phyloP scores from a whole-genome alignment of 2,113 vertebrate genomes.

The Lagopus muta region DNA sequence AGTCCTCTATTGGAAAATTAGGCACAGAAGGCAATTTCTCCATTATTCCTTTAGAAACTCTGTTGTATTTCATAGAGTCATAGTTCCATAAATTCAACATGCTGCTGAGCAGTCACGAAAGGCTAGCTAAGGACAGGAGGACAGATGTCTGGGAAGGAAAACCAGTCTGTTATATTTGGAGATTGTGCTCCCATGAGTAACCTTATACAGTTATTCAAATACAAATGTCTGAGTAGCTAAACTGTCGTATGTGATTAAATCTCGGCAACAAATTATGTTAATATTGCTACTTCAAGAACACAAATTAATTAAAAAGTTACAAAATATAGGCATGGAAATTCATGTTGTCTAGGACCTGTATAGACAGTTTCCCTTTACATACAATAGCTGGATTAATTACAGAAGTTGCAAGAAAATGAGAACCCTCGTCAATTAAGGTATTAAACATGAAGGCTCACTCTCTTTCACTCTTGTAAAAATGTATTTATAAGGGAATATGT shows the following conservation, averaged over 20 bases:
- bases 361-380: conserved; percentile 25
- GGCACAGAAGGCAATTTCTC: conserved; percentile 12
- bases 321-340: conserved; percentile 21
- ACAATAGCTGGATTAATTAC: conserved; percentile 11
- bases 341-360: conserved; percentile 14
- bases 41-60: conserved; percentile 10
- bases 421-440: neutral
- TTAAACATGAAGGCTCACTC: neutral
- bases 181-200: conserved; percentile 16
- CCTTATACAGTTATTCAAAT: conserved; percentile 36
- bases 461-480: neutral
- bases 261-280: conserved; percentile 48
- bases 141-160: conserved; percentile 21
- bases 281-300: conserved; percentile 46
- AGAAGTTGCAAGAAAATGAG: neutral
- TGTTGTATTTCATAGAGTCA: neutral
- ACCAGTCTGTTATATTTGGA: neutral
- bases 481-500: neutral
- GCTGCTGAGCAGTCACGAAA: neutral
- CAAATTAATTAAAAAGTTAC: conserved; percentile 60
- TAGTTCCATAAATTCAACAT: conserved; percentile 3
- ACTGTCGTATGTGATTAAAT: conserved; percentile 6
- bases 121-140: conserved; percentile 23
- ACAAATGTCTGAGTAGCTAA: neutral
- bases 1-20: neutral